phyloP scores from a whole-genome alignment of 2,797 vertebrate species.

The Astyanax mexicanus region DNA sequence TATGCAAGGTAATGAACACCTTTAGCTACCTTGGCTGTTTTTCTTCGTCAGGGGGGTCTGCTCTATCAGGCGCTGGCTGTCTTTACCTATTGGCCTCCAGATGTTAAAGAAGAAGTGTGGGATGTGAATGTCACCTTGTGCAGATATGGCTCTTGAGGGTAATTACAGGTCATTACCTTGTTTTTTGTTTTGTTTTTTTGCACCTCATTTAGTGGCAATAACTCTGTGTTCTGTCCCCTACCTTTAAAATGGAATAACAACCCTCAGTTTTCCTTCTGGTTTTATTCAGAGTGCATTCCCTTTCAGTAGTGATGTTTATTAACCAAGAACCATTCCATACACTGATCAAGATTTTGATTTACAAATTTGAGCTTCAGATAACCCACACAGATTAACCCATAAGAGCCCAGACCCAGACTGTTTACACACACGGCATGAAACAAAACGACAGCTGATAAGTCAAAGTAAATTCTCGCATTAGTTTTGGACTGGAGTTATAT shows the following conservation, averaged over 20 bases:
- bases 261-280: too few relatives aligned
- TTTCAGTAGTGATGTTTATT: too few relatives aligned
- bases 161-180: not conserved
- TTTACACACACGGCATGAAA: too few relatives aligned
- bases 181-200: not conserved
- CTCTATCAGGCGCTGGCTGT: not conserved
- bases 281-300: too few relatives aligned
- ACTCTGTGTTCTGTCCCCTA: not conserved
- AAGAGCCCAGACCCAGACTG: too few relatives aligned
- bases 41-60: not conserved
- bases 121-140: not conserved
- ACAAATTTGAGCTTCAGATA: too few relatives aligned
- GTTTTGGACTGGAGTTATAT: too few relatives aligned
- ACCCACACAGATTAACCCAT: too few relatives aligned
- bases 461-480: too few relatives aligned
- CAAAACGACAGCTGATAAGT: too few relatives aligned
- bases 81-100: not conserved
- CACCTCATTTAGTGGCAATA: not conserved
- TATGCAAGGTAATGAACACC: constrained; percentile 67
- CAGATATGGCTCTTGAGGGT: not conserved
- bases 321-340: too few relatives aligned
- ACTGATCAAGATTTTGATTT: too few relatives aligned
- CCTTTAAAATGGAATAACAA: not conserved
- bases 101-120: not conserved
- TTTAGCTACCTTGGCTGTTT: constrained; percentile 43